A percentile compares a stretch with the other conserved stretches of the same genome.
These are phyloP conservation scores for Falco rusticolus DNA, from an alignment of 2,797 vertebrate species.

Conservation along the genomic window DNA sequence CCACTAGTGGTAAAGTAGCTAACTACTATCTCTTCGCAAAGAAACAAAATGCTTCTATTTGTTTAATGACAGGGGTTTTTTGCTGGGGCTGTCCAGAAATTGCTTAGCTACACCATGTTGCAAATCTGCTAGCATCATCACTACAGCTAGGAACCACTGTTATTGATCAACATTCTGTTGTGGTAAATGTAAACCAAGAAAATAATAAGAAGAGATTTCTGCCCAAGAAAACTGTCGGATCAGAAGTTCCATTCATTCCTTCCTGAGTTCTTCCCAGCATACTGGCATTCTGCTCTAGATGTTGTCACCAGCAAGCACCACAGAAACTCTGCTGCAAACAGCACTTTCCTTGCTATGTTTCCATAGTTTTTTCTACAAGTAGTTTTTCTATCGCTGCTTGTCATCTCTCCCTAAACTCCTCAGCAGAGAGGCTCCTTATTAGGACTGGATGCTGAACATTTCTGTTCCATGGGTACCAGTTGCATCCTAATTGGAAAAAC, in stretches of 20 bases:
- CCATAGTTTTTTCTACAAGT: background rate
- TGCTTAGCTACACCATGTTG: background rate
- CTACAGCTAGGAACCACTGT: background rate
- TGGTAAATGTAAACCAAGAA: background rate
- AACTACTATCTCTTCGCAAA: background rate
- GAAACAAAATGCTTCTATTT: background rate
- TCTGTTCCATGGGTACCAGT: background rate
- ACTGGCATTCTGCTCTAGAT: background rate
- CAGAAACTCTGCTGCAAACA: background rate
- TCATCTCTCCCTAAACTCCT: background rate
- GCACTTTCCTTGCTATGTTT: background rate
- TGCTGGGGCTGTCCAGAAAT: background rate
- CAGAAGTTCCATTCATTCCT: background rate
- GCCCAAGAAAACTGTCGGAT: background rate
- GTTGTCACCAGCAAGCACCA: background rate
- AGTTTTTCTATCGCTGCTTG: background rate
- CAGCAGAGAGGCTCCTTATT: background rate
- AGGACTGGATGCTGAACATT: background rate
- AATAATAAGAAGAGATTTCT: background rate
- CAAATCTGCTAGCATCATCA: background rate
- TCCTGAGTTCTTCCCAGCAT: background rate
- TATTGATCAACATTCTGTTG: background rate
- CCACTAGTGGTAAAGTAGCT: background rate
- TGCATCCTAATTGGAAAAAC: background rate
- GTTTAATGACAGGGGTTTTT: background rate